A percentile compares a stretch with the other conserved stretches of the same genome.
These are phyloP conservation scores for Microctonus hyperodae DNA, from an alignment of 2,888 invertebrate genomes.

Conservation along the genomic window DNA sequence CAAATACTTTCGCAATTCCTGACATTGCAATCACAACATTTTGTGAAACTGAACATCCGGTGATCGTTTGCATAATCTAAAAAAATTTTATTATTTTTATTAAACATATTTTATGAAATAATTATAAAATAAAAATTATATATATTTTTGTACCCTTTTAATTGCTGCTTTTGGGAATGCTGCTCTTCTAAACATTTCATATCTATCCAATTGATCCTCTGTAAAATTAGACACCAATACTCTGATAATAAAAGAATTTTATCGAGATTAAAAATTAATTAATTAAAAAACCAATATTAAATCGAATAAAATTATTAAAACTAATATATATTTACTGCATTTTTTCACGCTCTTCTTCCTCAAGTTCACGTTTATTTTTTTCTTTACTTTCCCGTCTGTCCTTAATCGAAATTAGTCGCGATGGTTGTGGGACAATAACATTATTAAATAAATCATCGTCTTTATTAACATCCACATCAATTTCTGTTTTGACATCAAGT, in stretches of 20 bases:
- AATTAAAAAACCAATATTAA: no score
- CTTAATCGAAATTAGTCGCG: slow-evolving; percentile 42
- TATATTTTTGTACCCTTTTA: slow-evolving; percentile 76
- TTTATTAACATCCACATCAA: slow-evolving; percentile 2
- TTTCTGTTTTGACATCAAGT: background rate
- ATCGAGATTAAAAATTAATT: no score
- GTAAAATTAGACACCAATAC: slow-evolving; percentile 98
- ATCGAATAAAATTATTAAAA: slow-evolving; percentile 18
- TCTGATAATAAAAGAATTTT: slow-evolving; percentile 73
- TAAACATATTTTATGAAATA: background rate
- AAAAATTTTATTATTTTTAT: slow-evolving; percentile 1
- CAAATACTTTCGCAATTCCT: slow-evolving; percentile 98
- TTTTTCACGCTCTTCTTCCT: slow-evolving; percentile 93
- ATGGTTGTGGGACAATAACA: slow-evolving; percentile 49
- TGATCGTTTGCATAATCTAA: slow-evolving; percentile 93
- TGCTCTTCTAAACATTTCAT: slow-evolving; percentile 97
- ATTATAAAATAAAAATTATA: background rate
- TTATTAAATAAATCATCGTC: slow-evolving; percentile 54
- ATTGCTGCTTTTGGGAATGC: slow-evolving; percentile 99
- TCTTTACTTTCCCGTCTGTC: slow-evolving; percentile 70
- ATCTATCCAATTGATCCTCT: slow-evolving; percentile 96
- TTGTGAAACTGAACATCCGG: slow-evolving; percentile 95
- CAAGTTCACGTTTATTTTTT: slow-evolving; percentile 81
- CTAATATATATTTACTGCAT: slow-evolving; percentile 81
- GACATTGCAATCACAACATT: slow-evolving; percentile 99